These are phyloP conservation scores for Nothoprocta perdicaria DNA, from an alignment of 2,113 vertebrate species.

Conservation along the genomic window DNA sequence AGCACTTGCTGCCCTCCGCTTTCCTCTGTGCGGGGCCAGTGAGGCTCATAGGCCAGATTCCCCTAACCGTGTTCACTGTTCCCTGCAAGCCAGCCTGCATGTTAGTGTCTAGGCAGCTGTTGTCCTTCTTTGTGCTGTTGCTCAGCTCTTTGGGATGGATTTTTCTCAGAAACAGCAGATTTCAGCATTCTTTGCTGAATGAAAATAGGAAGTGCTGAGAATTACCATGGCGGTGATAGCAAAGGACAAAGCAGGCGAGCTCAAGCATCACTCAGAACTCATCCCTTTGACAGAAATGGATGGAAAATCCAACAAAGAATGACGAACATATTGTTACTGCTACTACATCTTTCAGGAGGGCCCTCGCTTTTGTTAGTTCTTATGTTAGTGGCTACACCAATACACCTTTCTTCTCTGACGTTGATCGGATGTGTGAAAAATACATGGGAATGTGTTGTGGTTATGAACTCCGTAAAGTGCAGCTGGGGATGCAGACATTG, in stretches of 20 bases:
- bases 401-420: neutral
- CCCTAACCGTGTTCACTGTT: neutral
- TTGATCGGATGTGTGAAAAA: neutral
- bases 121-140: neutral
- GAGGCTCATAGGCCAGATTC: neutral
- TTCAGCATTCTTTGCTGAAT: too few species aligned
- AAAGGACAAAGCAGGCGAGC: neutral
- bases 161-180: neutral
- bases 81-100: neutral
- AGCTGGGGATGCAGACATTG: neutral
- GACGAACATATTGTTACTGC: neutral
- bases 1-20: neutral
- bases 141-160: neutral
- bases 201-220: neutral
- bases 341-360: fast-evolving
- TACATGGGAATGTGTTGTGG: neutral
- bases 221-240: neutral
- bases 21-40: neutral
- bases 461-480: neutral
- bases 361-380: neutral
- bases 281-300: neutral
- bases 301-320: neutral
- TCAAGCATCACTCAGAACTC: neutral
- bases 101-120: neutral
- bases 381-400: neutral